Conservation (phyloP, 2,888 invertebrate genomes). For the Alloscopus bannaensis region DNA sequence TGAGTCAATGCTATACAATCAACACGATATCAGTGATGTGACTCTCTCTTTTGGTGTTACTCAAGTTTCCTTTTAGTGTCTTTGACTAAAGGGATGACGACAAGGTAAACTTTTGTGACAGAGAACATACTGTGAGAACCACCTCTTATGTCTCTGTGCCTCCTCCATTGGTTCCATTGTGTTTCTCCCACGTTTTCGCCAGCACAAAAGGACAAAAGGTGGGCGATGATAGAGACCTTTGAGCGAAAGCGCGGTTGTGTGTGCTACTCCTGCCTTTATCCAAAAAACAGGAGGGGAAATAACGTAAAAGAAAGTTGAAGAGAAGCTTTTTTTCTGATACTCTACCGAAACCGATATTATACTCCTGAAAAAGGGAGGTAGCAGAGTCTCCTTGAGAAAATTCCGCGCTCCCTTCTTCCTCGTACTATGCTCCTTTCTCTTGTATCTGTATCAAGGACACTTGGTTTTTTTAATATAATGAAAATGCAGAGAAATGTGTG, state of each 20-base stretch:
- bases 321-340: no score
- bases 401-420: neutral
- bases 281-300: neutral
- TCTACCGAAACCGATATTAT: no score
- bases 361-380: no score
- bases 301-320: neutral
- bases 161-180: neutral
- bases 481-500: no score
- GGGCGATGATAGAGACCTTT: constrained; percentile 22
- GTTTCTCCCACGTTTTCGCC: neutral
- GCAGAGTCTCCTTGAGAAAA: no score
- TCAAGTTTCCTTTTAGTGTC: neutral
- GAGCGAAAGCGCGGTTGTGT: no score
- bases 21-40: no score
- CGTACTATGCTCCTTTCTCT: neutral
- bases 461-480: no score
- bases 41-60: neutral
- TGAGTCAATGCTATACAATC: no score
- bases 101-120: constrained; percentile 1
- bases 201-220: constrained; percentile 13
- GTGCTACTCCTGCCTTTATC: no score
- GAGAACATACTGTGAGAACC: constrained; percentile 30
- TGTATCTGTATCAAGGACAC: no score
- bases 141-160: constrained; percentile 19
- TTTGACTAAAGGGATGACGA: neutral